Conservation (phyloP, 2,113 vertebrate species). For the Suricata suricatta region DNA sequence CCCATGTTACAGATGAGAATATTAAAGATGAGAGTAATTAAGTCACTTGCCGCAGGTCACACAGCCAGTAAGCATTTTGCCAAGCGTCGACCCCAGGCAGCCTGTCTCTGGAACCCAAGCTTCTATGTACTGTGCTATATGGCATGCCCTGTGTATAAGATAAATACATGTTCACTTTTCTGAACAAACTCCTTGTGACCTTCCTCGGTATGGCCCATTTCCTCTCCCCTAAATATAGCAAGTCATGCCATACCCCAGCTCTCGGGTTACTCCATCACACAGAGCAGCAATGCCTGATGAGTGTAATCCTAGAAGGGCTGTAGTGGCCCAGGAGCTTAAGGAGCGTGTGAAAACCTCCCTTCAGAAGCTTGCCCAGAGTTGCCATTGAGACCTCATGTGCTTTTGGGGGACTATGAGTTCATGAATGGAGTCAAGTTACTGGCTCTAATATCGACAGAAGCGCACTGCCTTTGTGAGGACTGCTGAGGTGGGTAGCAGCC, state of each 20-base stretch:
- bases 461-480: conserved; percentile 71
- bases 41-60: neutral
- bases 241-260: neutral
- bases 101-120: neutral
- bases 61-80: neutral
- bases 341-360: conserved; percentile 69
- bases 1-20: conserved; percentile 24
- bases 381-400: conserved; percentile 69
- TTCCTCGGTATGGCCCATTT: conserved; percentile 75
- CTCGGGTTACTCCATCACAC: conserved; percentile 62
- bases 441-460: conserved; percentile 71
- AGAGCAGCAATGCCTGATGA: conserved; percentile 55
- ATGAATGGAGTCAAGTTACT: conserved; percentile 86
- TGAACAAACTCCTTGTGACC: conserved; percentile 65
- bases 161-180: conserved; percentile 23
- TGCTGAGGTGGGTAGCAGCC: conserved; percentile 54
- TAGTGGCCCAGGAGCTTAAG: conserved; percentile 73
- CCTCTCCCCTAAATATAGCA: conserved; percentile 77
- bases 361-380: conserved; percentile 75
- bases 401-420: conserved; percentile 77
- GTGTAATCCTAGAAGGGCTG: conserved; percentile 77
- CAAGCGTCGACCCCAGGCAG: neutral
- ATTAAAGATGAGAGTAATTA: neutral
- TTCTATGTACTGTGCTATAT: neutral
- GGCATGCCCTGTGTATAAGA: neutral